Conservation (phyloP, 2,113 vertebrate genomes). For the Regulus satrapa region DNA sequence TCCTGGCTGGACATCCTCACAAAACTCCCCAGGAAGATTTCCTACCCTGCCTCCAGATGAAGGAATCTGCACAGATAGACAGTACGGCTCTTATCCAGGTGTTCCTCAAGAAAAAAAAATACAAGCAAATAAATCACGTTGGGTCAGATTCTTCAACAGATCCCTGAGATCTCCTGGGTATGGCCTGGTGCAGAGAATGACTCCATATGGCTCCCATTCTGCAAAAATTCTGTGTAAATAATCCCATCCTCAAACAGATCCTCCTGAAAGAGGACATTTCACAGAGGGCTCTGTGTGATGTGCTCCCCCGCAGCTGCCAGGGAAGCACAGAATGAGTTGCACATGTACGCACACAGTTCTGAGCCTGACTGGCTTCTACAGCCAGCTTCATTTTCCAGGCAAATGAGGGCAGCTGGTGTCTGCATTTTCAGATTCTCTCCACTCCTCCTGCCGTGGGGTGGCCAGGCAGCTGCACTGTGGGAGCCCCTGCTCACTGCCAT, state of each 20-base stretch:
- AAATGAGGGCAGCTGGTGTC: not conserved
- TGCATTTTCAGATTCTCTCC: not conserved
- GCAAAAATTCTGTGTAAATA: not conserved
- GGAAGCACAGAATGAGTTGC: not conserved
- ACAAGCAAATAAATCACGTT: not conserved
- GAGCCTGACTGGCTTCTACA: not conserved
- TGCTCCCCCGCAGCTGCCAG: accelerated
- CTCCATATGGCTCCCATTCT: not conserved
- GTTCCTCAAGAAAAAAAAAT: not conserved
- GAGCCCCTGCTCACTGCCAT: not conserved
- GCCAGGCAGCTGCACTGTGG: not conserved
- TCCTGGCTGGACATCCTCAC: not conserved
- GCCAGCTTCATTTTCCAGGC: not conserved
- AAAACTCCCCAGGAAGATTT: not conserved
- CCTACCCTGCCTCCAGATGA: accelerated
- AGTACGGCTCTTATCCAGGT: not conserved
- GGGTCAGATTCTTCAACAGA: not conserved
- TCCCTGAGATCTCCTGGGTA: not conserved
- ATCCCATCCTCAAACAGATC: not conserved
- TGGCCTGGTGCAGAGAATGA: not conserved
- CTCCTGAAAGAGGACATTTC: not conserved
- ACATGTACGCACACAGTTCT: not conserved
- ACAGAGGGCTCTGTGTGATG: not conserved
- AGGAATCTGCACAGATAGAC: not conserved
- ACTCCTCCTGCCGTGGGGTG: accelerated